phyloP scores from a whole-genome alignment of 1,140 invertebrate genomes.

The Tachypleus tridentatus region DNA sequence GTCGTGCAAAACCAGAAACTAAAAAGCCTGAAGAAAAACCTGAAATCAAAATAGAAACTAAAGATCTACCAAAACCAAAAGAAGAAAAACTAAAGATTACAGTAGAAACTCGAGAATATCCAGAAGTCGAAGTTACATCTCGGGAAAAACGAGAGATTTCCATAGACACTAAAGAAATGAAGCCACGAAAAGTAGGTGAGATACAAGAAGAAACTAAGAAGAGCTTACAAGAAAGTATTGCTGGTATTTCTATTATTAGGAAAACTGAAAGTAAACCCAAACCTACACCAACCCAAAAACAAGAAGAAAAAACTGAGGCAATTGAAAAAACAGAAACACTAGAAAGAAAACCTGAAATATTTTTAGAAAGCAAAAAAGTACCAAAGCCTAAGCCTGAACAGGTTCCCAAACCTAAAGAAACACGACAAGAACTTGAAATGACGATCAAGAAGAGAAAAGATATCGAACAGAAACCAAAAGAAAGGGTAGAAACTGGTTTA shows the following conservation, averaged over 20 bases:
- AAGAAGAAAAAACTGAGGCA: conserved; percentile 8
- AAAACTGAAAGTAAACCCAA: conserved; percentile 6
- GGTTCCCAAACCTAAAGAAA: conserved; percentile 14
- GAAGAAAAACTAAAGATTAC: conserved; percentile 4
- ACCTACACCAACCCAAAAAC: background rate
- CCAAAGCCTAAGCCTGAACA: background rate
- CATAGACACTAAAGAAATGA: background rate
- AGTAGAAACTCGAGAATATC: background rate
- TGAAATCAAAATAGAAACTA: conserved; percentile 28
- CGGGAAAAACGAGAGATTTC: background rate
- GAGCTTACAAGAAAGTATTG: too few species aligned
- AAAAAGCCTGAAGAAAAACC: background rate
- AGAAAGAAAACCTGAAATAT: conserved; percentile 2
- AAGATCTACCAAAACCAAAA: conserved; percentile 1
- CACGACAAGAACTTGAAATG: conserved; percentile 15
- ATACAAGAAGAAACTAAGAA: too few species aligned
- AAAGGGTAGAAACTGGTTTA: background rate
- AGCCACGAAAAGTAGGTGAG: too few species aligned
- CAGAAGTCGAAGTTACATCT: background rate
- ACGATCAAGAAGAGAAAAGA: conserved; percentile 4
- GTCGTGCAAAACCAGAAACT: background rate
- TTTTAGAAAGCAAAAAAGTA: background rate
- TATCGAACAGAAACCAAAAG: conserved; percentile 5
- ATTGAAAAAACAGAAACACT: background rate
- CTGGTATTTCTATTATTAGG: background rate